These are phyloP conservation scores for Nestor notabilis DNA, from an alignment of 2,113 vertebrate species.

Conservation along the genomic window DNA sequence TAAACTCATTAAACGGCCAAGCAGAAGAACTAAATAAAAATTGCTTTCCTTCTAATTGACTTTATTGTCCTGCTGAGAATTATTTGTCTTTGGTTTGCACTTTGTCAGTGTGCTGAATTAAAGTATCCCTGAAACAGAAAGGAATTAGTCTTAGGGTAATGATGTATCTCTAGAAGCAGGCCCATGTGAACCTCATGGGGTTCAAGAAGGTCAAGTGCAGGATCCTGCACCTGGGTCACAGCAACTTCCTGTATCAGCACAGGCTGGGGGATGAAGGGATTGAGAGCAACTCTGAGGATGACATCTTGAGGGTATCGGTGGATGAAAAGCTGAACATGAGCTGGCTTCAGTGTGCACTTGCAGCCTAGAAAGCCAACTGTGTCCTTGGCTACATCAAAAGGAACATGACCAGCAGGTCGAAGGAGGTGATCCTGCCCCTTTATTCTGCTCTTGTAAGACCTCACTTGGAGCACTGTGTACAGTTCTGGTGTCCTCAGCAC, in stretches of 20 bases:
- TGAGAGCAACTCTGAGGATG: not conserved
- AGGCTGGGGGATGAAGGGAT: not conserved
- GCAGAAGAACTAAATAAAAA: not conserved
- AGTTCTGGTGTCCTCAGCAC: not conserved
- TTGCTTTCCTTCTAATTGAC: not conserved
- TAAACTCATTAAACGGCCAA: not conserved
- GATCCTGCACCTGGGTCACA: not conserved
- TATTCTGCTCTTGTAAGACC: not conserved
- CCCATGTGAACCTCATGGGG: not conserved
- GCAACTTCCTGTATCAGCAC: accelerated
- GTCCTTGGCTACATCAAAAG: accelerated
- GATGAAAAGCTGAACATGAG: not conserved
- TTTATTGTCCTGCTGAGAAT: not conserved
- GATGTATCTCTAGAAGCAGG: not conserved
- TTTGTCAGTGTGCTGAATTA: not conserved
- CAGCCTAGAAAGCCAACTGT: not conserved
- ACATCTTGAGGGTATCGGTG: not conserved
- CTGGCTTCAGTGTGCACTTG: accelerated
- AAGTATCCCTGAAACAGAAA: not conserved
- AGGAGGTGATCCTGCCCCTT: not conserved
- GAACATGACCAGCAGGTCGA: accelerated
- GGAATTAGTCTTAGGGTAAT: not conserved
- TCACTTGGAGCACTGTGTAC: accelerated
- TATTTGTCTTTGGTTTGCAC: not conserved
- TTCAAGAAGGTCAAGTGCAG: not conserved